Conservation (phyloP, 2,113 vertebrate species). For the Rhodinocichla rosea region DNA sequence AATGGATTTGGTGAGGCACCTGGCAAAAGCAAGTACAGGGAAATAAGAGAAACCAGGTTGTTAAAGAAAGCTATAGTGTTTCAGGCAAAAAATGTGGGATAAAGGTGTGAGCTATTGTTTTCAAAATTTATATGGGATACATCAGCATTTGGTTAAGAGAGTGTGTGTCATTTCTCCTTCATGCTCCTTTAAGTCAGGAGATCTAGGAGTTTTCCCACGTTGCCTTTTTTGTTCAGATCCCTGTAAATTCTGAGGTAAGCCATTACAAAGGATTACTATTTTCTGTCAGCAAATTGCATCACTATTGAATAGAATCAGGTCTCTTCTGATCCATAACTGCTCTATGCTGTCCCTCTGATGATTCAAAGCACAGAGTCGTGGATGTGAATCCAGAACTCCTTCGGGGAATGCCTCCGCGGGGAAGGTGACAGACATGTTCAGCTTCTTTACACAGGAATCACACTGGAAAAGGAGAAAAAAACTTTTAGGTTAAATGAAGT, state of each 20-base stretch:
- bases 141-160: background rate
- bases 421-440: background rate
- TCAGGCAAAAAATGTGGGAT: background rate
- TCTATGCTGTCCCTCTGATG: background rate
- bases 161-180: background rate
- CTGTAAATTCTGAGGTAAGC: background rate
- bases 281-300: background rate
- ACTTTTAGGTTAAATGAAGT: background rate
- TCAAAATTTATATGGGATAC: background rate
- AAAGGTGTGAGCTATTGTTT: background rate
- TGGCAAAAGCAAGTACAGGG: background rate
- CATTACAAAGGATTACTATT: background rate
- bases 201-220: background rate
- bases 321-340: background rate
- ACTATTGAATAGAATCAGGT: background rate
- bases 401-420: background rate
- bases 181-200: background rate
- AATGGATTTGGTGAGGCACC: background rate
- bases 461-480: background rate
- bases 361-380: background rate
- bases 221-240: background rate
- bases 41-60: slow-evolving; percentile 3
- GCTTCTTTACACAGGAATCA: background rate
- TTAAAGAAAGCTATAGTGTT: slow-evolving; percentile 6
- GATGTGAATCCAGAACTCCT: background rate